Base-by-base conservation (phyloP, 1,140 invertebrate species). In the Rhyacophila brunnea region DNA sequence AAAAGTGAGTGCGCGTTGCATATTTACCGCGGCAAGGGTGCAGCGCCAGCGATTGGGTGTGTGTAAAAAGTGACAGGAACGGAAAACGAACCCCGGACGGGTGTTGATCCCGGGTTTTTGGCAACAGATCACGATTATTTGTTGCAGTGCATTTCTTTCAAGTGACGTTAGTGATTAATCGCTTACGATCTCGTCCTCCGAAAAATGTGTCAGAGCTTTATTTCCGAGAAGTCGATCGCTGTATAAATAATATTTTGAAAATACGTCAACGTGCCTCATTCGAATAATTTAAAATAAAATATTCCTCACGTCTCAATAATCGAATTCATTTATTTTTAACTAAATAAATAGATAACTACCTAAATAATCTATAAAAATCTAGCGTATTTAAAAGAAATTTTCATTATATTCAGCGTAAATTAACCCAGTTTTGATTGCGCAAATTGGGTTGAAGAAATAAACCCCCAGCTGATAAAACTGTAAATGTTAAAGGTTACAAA, bases 41-140 rank as follows among this genome's bases (percentile, higher is more conserved):
- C 11, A 13, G 42, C 32, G 40, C 51, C 42, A 45, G 34, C 23
- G 20, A 44, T 18, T 54, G 51, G 51, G 51, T 44, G 51, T 52
- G 50, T 51, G 13, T 11, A 47, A 32, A 28, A 28, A 28, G 23
- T 36, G 51, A 45, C 51, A 54, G 51, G 17, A 54, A 32, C 42
- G 28, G 10, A 42, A 28, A 20, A 19, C 6, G 18, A 17, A 54
- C 15, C 42, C 23, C 40, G 18, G n/a, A 54, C 51, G 51, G 42
- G 51, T 54, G 51, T 54, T 54, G 51, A 54, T 54, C 51, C 51
- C 51, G 11, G 51, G 42, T 35, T 54, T 54, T 54, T 54, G 51
- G 51, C 51, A 54, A 45, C 10, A 44, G 42, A 44, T 54, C 51
- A 13, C 40, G 13, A 5, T 28, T 28, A 28, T 28, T 28, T 28